Evolutionary conservation across 2,888 invertebrate species (phyloP).

Genomic region (Synergus umbraculus): DNA sequence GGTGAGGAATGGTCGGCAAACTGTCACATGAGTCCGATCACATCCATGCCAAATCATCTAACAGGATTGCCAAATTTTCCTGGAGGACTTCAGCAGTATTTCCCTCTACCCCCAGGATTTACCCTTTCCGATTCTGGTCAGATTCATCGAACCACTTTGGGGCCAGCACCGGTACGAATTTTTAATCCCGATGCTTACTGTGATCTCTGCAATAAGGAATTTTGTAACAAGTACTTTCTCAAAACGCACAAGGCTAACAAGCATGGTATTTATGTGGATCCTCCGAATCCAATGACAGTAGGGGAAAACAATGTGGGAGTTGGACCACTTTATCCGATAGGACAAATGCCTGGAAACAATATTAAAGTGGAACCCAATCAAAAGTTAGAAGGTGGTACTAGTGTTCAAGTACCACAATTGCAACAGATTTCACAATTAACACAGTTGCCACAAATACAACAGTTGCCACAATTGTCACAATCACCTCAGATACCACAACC

Average conservation of each 20-base stretch:
- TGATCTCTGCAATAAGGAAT: conserved; percentile 98
- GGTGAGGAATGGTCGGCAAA: conserved; percentile 58
- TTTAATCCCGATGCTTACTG: conserved; percentile 99
- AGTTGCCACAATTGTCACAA: conserved; percentile 55
- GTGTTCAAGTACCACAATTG: conserved; percentile 39
- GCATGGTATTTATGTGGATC: conserved; percentile 92
- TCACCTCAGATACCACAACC: conserved; percentile 53
- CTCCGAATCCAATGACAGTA: conserved; percentile 69
- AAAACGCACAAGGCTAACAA: conserved; percentile 99
- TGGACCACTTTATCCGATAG: conserved; percentile 32
- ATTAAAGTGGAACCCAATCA: conserved; percentile 54
- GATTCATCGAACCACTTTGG: conserved; percentile 80
- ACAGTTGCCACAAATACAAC: conserved; percentile 41
- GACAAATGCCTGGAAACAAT: conserved; percentile 51
- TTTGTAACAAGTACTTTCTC: conserved; percentile 98
- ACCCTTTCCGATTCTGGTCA: conserved; percentile 77
- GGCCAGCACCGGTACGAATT: conserved; percentile 81
- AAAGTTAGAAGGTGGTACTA: conserved; percentile 39
- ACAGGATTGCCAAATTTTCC: conserved; percentile 68
- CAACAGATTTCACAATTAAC: neutral
- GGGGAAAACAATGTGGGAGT: conserved; percentile 50
- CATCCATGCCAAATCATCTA: conserved; percentile 60
- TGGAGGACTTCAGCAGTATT: conserved; percentile 71
- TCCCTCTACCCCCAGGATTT: conserved; percentile 79
- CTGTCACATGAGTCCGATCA: conserved; percentile 42